A percentile compares a stretch with the other conserved stretches of the same genome.
phyloP scores from a whole-genome alignment of 2,113 vertebrate genomes.

The Anolis sagrei region DNA sequence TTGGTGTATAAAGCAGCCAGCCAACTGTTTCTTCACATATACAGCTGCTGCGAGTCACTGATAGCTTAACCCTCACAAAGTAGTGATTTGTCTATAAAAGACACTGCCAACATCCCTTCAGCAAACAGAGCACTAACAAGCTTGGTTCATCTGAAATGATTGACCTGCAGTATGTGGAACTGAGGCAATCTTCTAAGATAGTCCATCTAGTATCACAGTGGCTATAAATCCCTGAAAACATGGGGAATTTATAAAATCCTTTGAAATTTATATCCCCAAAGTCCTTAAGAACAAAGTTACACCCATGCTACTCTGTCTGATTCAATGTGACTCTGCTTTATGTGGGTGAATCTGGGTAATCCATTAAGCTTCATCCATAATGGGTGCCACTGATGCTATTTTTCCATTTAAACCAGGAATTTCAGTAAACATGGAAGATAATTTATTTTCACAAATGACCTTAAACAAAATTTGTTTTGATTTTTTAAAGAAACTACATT shows the following conservation, averaged over 20 bases:
- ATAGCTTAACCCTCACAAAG: background rate
- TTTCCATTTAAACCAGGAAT: background rate
- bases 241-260: background rate
- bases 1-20: background rate
- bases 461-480: background rate
- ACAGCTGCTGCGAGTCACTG: background rate
- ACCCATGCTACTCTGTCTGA: background rate
- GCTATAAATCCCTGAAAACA: background rate
- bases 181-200: background rate
- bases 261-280: background rate
- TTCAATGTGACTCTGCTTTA: background rate
- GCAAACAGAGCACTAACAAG: background rate
- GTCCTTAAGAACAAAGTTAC: background rate
- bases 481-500: background rate
- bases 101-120: background rate
- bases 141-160: background rate
- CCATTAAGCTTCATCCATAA: background rate
- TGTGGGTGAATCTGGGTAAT: background rate
- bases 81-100: background rate
- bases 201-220: too few species aligned
- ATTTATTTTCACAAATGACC: background rate
- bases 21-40: background rate
- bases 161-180: background rate
- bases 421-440: background rate
- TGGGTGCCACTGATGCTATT: background rate